Conservation (phyloP, 1,140 invertebrate genomes). For the Drosophila prosaltans region DNA sequence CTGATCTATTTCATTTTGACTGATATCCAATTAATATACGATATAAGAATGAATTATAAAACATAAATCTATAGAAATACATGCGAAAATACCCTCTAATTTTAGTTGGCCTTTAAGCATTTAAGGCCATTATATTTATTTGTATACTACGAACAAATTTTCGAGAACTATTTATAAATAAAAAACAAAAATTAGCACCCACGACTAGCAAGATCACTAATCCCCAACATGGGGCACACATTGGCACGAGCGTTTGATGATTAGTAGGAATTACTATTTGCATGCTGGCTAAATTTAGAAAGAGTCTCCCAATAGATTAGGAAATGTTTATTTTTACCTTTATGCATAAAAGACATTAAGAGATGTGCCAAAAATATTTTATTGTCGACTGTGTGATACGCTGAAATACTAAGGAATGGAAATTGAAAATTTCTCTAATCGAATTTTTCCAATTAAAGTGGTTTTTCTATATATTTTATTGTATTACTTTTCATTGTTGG, state of each 20-base stretch:
- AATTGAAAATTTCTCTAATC: no score
- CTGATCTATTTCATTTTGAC: background rate
- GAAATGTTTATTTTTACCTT: conserved; percentile 28
- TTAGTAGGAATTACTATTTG: conserved; percentile 11
- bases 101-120: background rate
- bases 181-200: background rate
- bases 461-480: no score
- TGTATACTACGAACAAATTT: background rate
- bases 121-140: no score
- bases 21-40: background rate
- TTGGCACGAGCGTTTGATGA: conserved; percentile 17
- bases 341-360: conserved; percentile 26
- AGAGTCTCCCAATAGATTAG: conserved; percentile 1
- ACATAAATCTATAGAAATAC: background rate
- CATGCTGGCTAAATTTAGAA: conserved; percentile 36
- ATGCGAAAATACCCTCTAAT: background rate
- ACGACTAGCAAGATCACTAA: background rate
- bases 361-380: background rate
- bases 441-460: no score
- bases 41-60: background rate
- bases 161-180: background rate
- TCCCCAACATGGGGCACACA: conserved; percentile 24
- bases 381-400: background rate
- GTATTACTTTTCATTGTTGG: no score
- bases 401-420: background rate